Conservation (phyloP, 2,113 vertebrate genomes). For the Glaucidium brasilianum region DNA sequence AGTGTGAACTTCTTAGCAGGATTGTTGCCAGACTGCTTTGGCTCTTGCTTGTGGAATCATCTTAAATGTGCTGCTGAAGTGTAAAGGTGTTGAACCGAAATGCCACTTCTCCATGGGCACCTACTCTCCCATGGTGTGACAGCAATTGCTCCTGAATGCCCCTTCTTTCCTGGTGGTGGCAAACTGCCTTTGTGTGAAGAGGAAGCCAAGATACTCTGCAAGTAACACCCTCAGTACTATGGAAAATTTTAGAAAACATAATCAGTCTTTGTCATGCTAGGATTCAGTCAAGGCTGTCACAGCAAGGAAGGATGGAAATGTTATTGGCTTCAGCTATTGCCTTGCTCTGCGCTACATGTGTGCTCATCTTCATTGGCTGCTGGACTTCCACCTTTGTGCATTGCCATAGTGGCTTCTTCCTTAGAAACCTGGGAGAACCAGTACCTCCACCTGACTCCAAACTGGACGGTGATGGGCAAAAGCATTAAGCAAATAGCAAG, state of each 20-base stretch:
- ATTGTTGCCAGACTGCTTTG: conserved; percentile 26
- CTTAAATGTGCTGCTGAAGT: not conserved
- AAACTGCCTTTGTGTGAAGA: not conserved
- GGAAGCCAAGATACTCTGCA: not conserved
- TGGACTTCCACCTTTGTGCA: not conserved
- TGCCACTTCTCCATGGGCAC: not conserved
- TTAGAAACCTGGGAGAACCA: not conserved
- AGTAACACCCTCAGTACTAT: not conserved
- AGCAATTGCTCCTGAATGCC: not conserved
- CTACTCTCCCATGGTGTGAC: not conserved
- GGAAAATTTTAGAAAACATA: not conserved
- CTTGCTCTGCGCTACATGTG: not conserved
- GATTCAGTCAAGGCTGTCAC: not conserved
- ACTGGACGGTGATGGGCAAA: not conserved
- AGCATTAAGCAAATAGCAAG: not conserved
- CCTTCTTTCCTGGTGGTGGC: not conserved
- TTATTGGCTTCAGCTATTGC: not conserved
- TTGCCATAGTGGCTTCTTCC: not conserved
- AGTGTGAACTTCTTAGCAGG: not conserved
- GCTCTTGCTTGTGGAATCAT: conserved; percentile 15
- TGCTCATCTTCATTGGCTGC: not conserved
- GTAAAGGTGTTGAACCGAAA: not conserved
- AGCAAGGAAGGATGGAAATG: not conserved
- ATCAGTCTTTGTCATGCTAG: not conserved
- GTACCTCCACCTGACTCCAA: not conserved